Conservation (phyloP, 2,113 vertebrate species). For the Clarias macrocephalus region DNA sequence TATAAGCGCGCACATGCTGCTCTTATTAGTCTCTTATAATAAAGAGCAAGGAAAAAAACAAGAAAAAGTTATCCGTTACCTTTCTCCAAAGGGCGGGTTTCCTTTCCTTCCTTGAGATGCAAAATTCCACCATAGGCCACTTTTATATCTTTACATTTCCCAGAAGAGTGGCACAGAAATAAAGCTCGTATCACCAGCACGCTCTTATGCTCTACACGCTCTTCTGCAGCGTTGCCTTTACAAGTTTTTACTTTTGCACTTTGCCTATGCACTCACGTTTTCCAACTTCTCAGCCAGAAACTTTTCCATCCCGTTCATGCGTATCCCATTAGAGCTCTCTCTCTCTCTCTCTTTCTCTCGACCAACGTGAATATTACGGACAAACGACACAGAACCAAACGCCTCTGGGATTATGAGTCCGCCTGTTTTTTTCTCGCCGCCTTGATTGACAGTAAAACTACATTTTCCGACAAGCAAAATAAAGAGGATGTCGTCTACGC, state of each 20-base stretch:
- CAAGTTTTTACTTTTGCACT: neutral
- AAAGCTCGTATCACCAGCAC: neutral
- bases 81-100: slow-evolving; percentile 11
- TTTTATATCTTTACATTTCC: slow-evolving; percentile 4
- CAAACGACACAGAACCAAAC: slow-evolving; percentile 9
- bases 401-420: slow-evolving; percentile 56
- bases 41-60: neutral
- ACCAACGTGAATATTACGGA: slow-evolving; percentile 7
- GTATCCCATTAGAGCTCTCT: slow-evolving; percentile 50
- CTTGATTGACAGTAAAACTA: slow-evolving; percentile 36
- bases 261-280: neutral
- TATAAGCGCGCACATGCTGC: neutral
- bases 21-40: neutral
- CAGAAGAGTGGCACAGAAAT: neutral
- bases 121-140: slow-evolving; percentile 14
- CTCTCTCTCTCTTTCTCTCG: slow-evolving; percentile 31
- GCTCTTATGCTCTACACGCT: neutral
- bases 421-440: neutral
- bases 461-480: slow-evolving; percentile 42
- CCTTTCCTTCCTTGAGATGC: slow-evolving; percentile 20
- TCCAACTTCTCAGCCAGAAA: slow-evolving; percentile 48
- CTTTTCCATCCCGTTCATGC: slow-evolving; percentile 56
- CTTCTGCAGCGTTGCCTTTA: neutral
- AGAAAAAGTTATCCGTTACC: slow-evolving; percentile 1
- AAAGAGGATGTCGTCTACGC: slow-evolving; percentile 10